These are phyloP conservation scores for Stenchaetothrips biformis DNA, from an alignment of 2,888 invertebrate genomes.

Conservation along the genomic window DNA sequence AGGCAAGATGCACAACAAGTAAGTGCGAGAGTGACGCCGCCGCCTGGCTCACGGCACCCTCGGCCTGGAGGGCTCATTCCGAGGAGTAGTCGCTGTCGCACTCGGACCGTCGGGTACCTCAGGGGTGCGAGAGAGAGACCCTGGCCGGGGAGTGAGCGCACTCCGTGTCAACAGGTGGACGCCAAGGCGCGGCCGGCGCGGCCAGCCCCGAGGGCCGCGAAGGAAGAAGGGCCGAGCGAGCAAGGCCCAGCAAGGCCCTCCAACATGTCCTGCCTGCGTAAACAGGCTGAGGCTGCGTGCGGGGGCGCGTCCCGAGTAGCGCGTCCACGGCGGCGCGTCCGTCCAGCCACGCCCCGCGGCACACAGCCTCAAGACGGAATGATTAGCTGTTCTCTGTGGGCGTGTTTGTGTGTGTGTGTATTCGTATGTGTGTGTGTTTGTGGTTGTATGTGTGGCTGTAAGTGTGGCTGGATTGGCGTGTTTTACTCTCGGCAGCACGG, in stretches of 20 bases:
- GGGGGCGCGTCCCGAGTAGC: no score
- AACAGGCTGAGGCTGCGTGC: neutral
- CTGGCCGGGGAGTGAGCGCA: neutral
- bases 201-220: neutral
- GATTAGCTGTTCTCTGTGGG: no score
- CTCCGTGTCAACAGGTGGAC: neutral
- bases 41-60: neutral
- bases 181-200: neutral
- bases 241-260: neutral
- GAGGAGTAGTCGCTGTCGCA: no score
- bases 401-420: no score
- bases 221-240: no score
- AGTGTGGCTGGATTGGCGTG: no score
- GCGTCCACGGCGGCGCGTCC: neutral
- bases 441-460: no score
- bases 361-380: no score
- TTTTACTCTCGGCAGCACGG: no score
- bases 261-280: neutral
- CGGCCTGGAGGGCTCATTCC: neutral
- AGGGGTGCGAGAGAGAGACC: neutral
- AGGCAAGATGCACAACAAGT: constrained; percentile 3
- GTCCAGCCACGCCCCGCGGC: no score
- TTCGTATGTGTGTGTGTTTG: no score
- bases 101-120: no score
- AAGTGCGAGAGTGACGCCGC: neutral